Conservation (phyloP, 2,888 invertebrate genomes). For the Rhogogaster chlorosoma region DNA sequence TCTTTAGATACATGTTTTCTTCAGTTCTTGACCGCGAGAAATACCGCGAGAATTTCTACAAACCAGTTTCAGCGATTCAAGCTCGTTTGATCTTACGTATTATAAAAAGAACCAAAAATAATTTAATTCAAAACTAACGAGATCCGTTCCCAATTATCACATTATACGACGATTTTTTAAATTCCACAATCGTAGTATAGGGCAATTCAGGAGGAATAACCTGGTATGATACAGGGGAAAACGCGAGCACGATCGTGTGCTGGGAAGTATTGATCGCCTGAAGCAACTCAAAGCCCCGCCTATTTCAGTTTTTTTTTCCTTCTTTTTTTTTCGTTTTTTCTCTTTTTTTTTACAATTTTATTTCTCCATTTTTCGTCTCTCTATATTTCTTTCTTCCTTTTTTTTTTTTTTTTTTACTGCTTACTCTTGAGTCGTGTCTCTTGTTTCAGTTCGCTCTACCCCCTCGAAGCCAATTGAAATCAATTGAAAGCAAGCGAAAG, state of each 20-base stretch:
- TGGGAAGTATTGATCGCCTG: slow-evolving; percentile 47
- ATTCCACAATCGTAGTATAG: neutral
- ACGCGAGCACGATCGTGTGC: slow-evolving; percentile 30
- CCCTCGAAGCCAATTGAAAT: slow-evolving; percentile 23
- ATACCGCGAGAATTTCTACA: neutral
- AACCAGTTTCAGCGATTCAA: neutral
- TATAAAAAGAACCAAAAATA: too few relatives aligned
- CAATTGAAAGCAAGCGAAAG: slow-evolving; percentile 14
- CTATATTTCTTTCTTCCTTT: neutral
- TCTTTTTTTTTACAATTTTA: neutral
- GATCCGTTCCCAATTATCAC: neutral
- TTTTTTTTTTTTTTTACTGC: neutral
- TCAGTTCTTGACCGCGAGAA: neutral
- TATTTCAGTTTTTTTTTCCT: slow-evolving; percentile 16
- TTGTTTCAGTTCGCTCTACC: neutral
- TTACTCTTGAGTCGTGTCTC: slow-evolving; percentile 29
- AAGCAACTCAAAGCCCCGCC: slow-evolving; percentile 45
- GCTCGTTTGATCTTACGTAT: neutral
- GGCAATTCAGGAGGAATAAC: slow-evolving; percentile 26
- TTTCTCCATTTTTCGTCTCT: slow-evolving; percentile 4
- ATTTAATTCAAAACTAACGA: neutral
- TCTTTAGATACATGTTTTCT: neutral
- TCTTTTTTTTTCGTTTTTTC: neutral
- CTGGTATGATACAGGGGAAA: slow-evolving; percentile 40
- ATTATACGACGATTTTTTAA: neutral